phyloP scores from a whole-genome alignment of 2,113 vertebrate species.

The Cynocephalus volans region DNA sequence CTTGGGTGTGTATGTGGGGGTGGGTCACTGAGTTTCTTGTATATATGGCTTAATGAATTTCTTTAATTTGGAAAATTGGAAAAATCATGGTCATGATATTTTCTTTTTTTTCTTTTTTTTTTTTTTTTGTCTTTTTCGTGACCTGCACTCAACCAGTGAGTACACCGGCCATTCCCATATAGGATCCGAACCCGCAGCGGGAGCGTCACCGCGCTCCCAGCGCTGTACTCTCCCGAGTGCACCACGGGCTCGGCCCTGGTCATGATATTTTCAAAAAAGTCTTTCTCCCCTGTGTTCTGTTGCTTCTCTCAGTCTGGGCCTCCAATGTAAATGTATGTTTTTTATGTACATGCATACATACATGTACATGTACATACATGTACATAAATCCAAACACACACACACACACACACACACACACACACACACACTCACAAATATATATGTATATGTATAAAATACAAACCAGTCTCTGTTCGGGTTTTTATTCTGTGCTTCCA shows the following conservation, averaged over 20 bases:
- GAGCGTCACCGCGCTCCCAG: too few species aligned
- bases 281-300: background rate
- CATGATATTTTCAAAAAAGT: background rate
- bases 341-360: background rate
- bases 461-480: background rate
- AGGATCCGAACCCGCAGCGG: too few species aligned
- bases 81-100: background rate
- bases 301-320: background rate
- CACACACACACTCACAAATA: background rate
- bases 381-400: background rate
- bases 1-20: background rate
- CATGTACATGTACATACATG: background rate
- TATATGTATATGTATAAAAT: too few species aligned
- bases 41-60: background rate
- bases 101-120: too few species aligned
- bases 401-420: background rate
- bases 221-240: too few species aligned
- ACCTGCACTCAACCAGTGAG: too few species aligned
- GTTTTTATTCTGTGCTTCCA: background rate
- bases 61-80: conserved; percentile 6
- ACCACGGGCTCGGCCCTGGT: too few species aligned
- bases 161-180: too few species aligned
- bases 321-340: background rate
- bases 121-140: too few species aligned
- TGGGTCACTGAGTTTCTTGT: background rate